Percentiles rank a stretch among this genome's conserved stretches.
These are phyloP conservation scores for Canis aureus DNA, from an alignment of 2,113 vertebrate genomes.

Conservation along the genomic window DNA sequence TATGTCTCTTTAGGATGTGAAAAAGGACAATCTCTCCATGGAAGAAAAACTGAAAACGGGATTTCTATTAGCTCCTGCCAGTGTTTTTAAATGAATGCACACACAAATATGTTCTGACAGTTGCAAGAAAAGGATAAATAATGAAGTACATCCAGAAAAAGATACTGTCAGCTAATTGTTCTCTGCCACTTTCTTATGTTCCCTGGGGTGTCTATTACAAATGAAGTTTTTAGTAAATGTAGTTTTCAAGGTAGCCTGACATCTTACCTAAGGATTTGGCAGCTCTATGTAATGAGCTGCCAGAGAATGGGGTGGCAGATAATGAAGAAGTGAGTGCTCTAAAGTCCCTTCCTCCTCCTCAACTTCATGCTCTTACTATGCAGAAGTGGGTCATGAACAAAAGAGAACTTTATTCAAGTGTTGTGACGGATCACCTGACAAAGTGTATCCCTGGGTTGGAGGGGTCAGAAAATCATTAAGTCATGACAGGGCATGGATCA, in stretches of 20 bases:
- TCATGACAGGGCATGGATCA: background rate
- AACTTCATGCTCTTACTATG: background rate
- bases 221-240: conserved; percentile 54
- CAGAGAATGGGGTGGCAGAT: background rate
- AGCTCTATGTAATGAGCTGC: conserved; percentile 28
- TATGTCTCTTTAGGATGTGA: background rate
- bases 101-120: conserved; percentile 37
- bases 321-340: background rate
- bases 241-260: conserved; percentile 52
- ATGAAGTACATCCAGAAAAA: conserved; percentile 57
- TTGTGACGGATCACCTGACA: background rate
- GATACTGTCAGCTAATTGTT: conserved; percentile 19
- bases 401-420: conserved; percentile 39
- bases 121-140: conserved; percentile 58
- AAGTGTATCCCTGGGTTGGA: background rate
- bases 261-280: conserved; percentile 45
- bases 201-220: conserved; percentile 44
- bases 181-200: background rate
- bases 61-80: conserved; percentile 30
- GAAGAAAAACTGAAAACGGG: background rate
- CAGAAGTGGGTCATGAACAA: conserved; percentile 3
- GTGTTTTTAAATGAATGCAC: conserved; percentile 42
- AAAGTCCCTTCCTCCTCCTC: background rate
- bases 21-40: background rate
- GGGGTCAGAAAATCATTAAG: conserved; percentile 9